These are phyloP conservation scores for Botia kubotai DNA, from an alignment of 2,797 vertebrate species.

Conservation along the genomic window DNA sequence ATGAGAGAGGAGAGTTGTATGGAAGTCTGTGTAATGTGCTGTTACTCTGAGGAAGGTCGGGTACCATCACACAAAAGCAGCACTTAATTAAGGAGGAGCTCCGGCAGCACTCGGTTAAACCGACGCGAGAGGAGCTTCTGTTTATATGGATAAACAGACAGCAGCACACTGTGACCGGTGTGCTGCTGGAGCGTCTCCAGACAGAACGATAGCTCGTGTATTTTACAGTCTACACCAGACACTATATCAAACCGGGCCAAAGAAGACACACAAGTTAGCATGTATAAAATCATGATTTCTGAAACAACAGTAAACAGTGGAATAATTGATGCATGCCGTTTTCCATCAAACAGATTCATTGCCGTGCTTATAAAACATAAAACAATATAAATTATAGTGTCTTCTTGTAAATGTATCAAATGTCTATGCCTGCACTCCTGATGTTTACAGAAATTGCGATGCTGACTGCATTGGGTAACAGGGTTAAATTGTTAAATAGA, in stretches of 20 bases:
- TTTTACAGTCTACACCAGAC: constrained; percentile 51
- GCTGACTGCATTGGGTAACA: too few species aligned
- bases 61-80: too few species aligned
- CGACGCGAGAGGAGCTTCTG: constrained; percentile 61
- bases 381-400: too few species aligned
- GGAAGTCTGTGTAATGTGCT: not conserved
- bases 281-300: not conserved
- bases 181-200: constrained; percentile 71
- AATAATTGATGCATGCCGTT: not conserved
- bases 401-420: too few species aligned
- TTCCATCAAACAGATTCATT: not conserved
- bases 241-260: constrained; percentile 31
- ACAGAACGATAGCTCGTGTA: constrained; percentile 64
- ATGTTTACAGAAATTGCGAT: too few species aligned
- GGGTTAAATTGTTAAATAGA: too few species aligned
- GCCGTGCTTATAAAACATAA: not conserved
- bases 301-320: not conserved
- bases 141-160: constrained; percentile 72
- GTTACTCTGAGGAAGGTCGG: not conserved
- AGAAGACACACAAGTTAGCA: constrained; percentile 3
- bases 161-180: constrained; percentile 63
- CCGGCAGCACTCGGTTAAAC: constrained; percentile 65
- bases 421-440: too few species aligned
- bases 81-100: too few species aligned
- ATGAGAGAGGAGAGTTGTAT: constrained; percentile 10